Evolutionary conservation across 2,888 invertebrate species (phyloP).

Genomic region (Cerceris rybyensis): DNA sequence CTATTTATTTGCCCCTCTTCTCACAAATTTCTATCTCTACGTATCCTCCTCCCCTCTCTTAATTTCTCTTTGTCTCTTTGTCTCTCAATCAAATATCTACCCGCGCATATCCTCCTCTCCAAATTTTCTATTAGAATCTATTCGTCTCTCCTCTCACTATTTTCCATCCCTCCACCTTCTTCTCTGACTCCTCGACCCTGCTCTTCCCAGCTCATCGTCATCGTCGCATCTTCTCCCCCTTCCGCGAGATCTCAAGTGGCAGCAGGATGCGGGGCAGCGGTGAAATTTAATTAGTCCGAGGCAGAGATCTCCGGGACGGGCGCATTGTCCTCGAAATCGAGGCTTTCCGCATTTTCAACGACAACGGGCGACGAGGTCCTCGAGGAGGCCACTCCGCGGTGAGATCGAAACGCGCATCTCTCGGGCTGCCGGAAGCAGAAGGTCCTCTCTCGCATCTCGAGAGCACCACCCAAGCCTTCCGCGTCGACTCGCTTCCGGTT

Average conservation of each 20-base stretch:
- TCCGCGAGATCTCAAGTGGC: too few species aligned
- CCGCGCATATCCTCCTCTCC: too few species aligned
- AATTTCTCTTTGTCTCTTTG: too few species aligned
- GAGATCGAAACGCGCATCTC: background rate
- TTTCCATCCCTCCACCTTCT: background rate
- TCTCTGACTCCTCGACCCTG: background rate
- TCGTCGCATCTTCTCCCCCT: too few species aligned
- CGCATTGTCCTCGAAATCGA: slow-evolving; percentile 53
- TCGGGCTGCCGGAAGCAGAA: background rate
- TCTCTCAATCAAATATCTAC: too few species aligned
- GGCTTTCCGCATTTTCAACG: slow-evolving; percentile 56
- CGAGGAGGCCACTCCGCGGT: background rate
- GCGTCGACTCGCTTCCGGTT: slow-evolving; percentile 2
- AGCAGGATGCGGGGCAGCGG: background rate
- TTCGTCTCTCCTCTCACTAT: background rate
- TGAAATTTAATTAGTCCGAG: slow-evolving; percentile 50
- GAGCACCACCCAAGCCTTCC: background rate
- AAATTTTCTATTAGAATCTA: too few species aligned
- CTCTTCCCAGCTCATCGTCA: slow-evolving; percentile 11
- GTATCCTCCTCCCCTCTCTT: too few species aligned
- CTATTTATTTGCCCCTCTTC: too few species aligned
- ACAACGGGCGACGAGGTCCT: slow-evolving; percentile 19
- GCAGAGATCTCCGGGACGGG: slow-evolving; percentile 11
- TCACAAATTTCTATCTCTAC: too few species aligned
- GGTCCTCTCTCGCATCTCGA: background rate